Base-by-base conservation (phyloP, 2,797 vertebrate species). In the Remorina albescens region DNA sequence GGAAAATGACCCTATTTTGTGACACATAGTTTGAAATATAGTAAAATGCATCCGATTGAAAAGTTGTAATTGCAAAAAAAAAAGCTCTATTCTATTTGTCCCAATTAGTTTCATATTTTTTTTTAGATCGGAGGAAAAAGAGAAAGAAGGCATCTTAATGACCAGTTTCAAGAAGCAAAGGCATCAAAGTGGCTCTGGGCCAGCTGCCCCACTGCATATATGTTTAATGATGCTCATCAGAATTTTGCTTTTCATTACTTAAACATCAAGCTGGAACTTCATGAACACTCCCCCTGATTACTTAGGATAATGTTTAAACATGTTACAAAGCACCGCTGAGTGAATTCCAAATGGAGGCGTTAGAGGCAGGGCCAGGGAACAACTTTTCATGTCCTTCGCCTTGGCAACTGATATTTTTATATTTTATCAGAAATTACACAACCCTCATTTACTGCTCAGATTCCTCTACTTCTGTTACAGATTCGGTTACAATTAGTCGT, bases 151-250 rank as follows among this genome's bases (percentile, higher is more conserved):
- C 54, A 60, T 76, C 87, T 86, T 87, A 88, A 85, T 83, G 81
- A 82, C 71, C 59, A 28, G 56, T 80, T 93, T 88, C 51, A 75
- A 83, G 74, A 88, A 67, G 74, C 67, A 80, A 58, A 82, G 26
- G 68, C 83, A 84, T 93, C 87, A 92, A 92, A 91, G 83, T 81
- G 70, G 80, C 80, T 76, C n/a, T 21, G 73, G 71, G 76, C 67
- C 79, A 86, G 80, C 86, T 78, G 87, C 87, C 90, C 88, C 88
- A 37, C 28, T 75, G 72, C 86, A 92, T 93, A 90, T 90, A 91
- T 92, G 88, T 92, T 93, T 94, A 90, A 93, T 90, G 89, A 80
- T 10, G 51, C 66, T 83, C 82, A 73, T 85, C 72, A 81, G 75
- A 86, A 84, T 89, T 78, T 82, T 82, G 76, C 73, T 87, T 85